Conservation (phyloP, 2,113 vertebrate genomes). For the Centrocercus urophasianus region DNA sequence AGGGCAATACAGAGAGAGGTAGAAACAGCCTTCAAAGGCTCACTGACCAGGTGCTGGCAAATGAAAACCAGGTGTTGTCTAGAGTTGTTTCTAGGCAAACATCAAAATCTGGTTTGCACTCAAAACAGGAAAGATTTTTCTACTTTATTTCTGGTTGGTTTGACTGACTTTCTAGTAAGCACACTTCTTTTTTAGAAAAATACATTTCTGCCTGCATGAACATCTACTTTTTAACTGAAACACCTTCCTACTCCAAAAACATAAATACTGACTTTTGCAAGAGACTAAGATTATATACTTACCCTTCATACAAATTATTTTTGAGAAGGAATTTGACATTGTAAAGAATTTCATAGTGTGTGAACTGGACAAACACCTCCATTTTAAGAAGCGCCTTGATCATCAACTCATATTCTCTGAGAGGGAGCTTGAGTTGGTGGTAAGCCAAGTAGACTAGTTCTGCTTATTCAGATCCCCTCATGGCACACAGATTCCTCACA, state of each 20-base stretch:
- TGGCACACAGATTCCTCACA: background rate
- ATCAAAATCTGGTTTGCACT: constrained; percentile 16
- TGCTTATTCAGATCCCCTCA: background rate
- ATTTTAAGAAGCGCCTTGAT: background rate
- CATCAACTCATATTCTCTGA: background rate
- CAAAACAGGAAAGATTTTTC: constrained; percentile 13
- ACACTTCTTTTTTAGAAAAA: background rate
- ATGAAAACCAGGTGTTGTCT: constrained; percentile 43
- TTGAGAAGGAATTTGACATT: background rate
- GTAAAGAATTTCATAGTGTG: background rate
- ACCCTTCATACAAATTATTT: background rate
- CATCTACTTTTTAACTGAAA: background rate
- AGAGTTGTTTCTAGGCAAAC: background rate
- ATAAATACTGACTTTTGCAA: background rate
- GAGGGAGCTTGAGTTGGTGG: background rate
- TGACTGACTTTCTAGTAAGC: background rate
- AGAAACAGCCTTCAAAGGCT: constrained; percentile 1
- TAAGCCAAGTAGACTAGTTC: background rate
- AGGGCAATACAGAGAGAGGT: background rate
- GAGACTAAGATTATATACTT: background rate
- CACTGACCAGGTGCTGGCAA: constrained; percentile 39
- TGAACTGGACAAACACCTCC: background rate
- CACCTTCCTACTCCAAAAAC: background rate
- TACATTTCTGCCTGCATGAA: background rate
- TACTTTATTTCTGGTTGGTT: background rate